Conservation (phyloP, 2,888 invertebrate species). For the Campopleginae sp. region DNA sequence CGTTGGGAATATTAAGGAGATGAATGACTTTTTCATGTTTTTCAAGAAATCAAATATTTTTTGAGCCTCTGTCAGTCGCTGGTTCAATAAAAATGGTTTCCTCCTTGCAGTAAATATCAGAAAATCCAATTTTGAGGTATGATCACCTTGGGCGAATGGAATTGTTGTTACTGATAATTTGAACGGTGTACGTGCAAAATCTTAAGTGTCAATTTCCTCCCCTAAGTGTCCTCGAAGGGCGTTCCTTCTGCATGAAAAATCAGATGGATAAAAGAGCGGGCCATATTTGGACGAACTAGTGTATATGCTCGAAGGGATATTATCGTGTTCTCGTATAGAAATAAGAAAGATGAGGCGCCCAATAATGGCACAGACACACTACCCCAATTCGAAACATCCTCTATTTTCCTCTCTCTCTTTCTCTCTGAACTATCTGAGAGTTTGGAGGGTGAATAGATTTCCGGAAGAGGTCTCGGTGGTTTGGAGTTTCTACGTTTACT, state of each 20-base stretch:
- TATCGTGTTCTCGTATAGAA: slow-evolving; percentile 60
- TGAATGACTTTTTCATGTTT: neutral
- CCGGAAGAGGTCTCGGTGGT: neutral
- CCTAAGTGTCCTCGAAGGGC: too few species aligned
- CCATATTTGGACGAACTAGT: slow-evolving; percentile 9
- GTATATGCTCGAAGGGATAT: slow-evolving; percentile 36
- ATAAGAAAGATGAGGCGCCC: slow-evolving; percentile 51
- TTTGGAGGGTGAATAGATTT: slow-evolving; percentile 18
- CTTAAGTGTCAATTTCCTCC: neutral
- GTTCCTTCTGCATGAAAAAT: neutral
- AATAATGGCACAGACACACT: slow-evolving; percentile 59
- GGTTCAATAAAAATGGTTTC: neutral
- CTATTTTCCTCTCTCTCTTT: slow-evolving; percentile 15
- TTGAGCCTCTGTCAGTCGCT: neutral
- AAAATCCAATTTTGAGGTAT: neutral
- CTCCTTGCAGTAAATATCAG: neutral
- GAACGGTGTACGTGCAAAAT: neutral
- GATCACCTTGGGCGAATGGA: neutral
- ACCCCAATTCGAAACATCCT: slow-evolving; percentile 41
- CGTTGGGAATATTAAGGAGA: neutral
- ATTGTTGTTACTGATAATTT: neutral
- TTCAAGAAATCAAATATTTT: neutral
- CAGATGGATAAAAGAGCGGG: neutral
- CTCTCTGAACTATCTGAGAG: neutral
- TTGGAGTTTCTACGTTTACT: slow-evolving; percentile 49